Base-by-base conservation (phyloP, 2,888 invertebrate species). In the Acholoe squamosa region DNA sequence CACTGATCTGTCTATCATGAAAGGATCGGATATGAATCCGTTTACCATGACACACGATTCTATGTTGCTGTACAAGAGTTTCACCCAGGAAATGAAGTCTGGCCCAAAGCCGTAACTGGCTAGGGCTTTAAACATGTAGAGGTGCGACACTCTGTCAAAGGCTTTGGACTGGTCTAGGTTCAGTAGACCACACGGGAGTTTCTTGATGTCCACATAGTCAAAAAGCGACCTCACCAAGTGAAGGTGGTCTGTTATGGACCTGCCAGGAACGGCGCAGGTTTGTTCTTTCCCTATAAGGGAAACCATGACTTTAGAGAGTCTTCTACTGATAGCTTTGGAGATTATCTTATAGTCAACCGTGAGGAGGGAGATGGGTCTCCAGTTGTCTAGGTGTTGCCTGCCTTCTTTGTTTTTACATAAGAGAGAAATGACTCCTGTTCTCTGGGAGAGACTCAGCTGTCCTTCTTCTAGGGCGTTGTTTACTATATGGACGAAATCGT, bases 141-240 rank as follows among this genome's bases (percentile, higher is more conserved):
- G n/a, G 14, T 84, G 84, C 0, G 84, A 84, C 0, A 90, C 80
- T 0, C 84, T 19, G 31, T 90, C 90, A 61, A 90, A 90, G n/a
- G 90, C 90, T 56, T 90, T 84, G 0, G 52, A 16, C 33, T 84
- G 84, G n/a, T 90, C 84, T 67, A 90, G n/a, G 0, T n/a, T 34
- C 14, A 90, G 31, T 0, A 90, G 25, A 14, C 61, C 84, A 0
- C 43, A 43, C 14, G 89, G 76, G 1, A 89, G 34, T 0, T 89
- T 14, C 28, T 77, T 89, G 7, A 1, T n/a, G 16, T 77, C 43
- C 0, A 31, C 31, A 19, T 89, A 89, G 19, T 76, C 77, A 7
- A 89, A 19, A 0, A 89, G 0, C 14, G 43, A 51, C 0, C 77
- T 0, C 0, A 89, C 22, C 3, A 76, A 0, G 0, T 89, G 80